Conservation (phyloP, 2,113 vertebrate species). For the Oryzias melastigma region DNA sequence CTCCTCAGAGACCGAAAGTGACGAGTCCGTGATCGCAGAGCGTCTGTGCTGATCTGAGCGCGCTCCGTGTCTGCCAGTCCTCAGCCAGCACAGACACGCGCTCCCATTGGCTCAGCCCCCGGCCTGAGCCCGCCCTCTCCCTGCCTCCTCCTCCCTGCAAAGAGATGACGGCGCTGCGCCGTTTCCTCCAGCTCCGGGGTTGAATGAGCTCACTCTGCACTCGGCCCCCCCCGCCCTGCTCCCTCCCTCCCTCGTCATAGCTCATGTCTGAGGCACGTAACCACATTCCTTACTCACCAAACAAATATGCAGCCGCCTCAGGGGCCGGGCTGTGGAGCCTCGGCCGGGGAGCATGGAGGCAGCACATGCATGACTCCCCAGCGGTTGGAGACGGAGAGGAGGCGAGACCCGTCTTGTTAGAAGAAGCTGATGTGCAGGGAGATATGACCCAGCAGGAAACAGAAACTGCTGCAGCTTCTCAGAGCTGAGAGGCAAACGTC, state of each 20-base stretch:
- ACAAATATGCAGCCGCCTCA: slow-evolving; percentile 84
- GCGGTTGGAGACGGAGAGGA: not conserved
- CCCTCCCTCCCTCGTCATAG: slow-evolving; percentile 73
- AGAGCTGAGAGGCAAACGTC: too few relatives aligned
- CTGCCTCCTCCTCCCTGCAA: slow-evolving; percentile 49
- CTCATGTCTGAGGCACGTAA: slow-evolving; percentile 84
- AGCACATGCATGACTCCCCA: slow-evolving; percentile 5
- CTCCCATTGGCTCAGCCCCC: slow-evolving; percentile 69
- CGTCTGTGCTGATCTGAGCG: slow-evolving; percentile 48
- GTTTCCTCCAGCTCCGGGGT: slow-evolving; percentile 60
- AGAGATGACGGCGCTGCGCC: slow-evolving; percentile 69
- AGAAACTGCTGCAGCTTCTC: too few relatives aligned
- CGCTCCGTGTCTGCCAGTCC: slow-evolving; percentile 68
- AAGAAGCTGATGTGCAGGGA: not conserved
- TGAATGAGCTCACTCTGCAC: slow-evolving; percentile 81
- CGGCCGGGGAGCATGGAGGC: slow-evolving; percentile 41
- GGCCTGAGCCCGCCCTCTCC: slow-evolving; percentile 60
- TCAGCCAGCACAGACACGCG: slow-evolving; percentile 73
- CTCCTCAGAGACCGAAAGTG: slow-evolving; percentile 23
- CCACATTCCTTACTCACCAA: slow-evolving; percentile 93
- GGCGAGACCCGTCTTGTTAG: not conserved
- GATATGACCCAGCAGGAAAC: too few relatives aligned
- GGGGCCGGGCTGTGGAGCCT: slow-evolving; percentile 67
- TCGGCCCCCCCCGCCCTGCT: slow-evolving; percentile 53
- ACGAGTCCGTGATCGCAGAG: slow-evolving; percentile 33